phyloP scores from a whole-genome alignment of 92 coral and sea anemone genomes.

The Parazoanthus atlanticus region DNA sequence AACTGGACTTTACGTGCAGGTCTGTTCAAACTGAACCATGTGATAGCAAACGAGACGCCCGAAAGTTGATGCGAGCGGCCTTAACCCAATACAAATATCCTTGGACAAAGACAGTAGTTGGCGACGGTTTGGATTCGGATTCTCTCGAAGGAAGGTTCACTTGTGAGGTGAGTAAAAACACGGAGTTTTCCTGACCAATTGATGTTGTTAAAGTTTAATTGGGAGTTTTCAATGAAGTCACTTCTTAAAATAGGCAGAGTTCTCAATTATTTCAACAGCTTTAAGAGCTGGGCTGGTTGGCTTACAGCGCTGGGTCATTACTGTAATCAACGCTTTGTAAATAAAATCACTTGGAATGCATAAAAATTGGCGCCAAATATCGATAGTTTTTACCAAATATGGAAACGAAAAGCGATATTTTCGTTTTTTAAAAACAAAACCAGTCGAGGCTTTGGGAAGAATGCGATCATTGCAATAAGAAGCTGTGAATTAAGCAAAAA shows the following conservation, averaged over 20 bases:
- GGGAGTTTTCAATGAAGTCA: neutral
- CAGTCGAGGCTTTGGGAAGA: neutral
- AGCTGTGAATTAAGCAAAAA: no score
- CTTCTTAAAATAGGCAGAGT: neutral
- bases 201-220: no score
- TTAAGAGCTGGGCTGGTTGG: no score
- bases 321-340: no score
- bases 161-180: neutral
- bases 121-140: neutral
- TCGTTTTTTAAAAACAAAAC: neutral
- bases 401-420: neutral
- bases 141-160: neutral
- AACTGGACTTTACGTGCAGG: slow-evolving; percentile 12
- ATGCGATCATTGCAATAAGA: neutral
- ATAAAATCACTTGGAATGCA: no score
- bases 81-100: slow-evolving; percentile 20
- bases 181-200: neutral
- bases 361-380: neutral
- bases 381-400: neutral
- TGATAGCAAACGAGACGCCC: neutral
- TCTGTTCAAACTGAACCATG: neutral
- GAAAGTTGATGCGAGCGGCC: neutral
- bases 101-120: neutral
- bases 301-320: no score
- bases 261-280: no score